phyloP scores from a whole-genome alignment of 2,797 vertebrate species.

The Megaceryle alcyon region DNA sequence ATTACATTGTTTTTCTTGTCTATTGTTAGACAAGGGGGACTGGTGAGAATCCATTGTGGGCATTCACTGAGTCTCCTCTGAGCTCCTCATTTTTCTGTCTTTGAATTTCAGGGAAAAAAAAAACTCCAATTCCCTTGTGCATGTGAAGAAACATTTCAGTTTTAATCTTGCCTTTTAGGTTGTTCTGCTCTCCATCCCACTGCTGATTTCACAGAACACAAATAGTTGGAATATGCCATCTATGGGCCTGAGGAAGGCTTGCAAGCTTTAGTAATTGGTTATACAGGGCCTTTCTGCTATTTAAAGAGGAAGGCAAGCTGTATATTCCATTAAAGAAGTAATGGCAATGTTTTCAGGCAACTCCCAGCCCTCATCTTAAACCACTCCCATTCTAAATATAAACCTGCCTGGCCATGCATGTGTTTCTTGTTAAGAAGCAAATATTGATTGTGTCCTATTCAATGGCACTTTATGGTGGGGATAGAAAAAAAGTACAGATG shows the following conservation, averaged over 20 bases:
- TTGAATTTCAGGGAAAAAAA: not conserved
- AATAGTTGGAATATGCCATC: conserved; percentile 67
- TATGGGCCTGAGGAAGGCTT: conserved; percentile 59
- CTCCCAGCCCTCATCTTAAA: not conserved
- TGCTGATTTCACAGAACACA: conserved; percentile 10
- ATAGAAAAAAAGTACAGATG: not conserved
- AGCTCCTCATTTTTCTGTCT: not conserved
- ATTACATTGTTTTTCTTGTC: not conserved
- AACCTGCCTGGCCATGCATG: not conserved
- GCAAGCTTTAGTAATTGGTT: conserved; percentile 8
- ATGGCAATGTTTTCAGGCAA: not conserved
- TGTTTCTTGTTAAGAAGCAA: not conserved
- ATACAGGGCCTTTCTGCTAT: not conserved
- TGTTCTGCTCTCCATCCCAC: not conserved
- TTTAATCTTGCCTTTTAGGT: not conserved
- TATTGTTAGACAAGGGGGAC: not conserved
- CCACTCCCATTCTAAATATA: conserved; percentile 23
- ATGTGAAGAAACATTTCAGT: not conserved
- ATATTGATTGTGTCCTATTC: not conserved
- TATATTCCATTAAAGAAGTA: conserved; percentile 32
- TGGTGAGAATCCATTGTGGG: not conserved
- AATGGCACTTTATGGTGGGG: not conserved
- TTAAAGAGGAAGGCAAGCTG: not conserved
- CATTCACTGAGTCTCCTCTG: not conserved
- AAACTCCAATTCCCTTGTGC: not conserved